These are phyloP conservation scores for Pangasius mekongensis DNA, from an alignment of 2,797 vertebrate genomes.

Conservation along the genomic window DNA sequence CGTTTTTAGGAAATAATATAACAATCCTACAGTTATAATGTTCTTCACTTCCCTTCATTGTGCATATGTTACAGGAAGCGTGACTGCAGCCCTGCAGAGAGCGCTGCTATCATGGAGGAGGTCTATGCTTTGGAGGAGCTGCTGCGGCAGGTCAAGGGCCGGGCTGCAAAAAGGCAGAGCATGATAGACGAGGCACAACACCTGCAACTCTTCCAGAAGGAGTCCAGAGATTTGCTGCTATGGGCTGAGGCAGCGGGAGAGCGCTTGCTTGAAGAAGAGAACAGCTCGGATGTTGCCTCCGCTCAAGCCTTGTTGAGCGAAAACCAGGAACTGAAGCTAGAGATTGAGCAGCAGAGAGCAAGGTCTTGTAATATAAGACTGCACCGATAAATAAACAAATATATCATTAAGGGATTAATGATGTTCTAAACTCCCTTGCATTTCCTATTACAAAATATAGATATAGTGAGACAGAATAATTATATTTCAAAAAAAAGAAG, in stretches of 20 bases:
- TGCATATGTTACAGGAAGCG: constrained; percentile 73
- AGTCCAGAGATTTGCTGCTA: constrained; percentile 72
- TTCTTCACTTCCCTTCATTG: constrained; percentile 3
- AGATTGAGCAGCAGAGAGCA: constrained; percentile 77
- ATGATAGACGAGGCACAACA: constrained; percentile 67
- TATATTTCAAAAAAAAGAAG: neutral
- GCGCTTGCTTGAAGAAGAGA: constrained; percentile 75
- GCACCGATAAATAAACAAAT: neutral
- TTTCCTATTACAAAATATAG: neutral
- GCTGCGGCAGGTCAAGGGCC: constrained; percentile 70
- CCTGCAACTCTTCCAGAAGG: constrained; percentile 77
- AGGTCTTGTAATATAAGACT: constrained; percentile 69
- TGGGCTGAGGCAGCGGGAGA: constrained; percentile 75
- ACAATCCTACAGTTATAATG: neutral
- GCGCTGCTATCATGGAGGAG: constrained; percentile 77
- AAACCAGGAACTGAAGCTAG: constrained; percentile 77
- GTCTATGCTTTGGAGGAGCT: constrained; percentile 80
- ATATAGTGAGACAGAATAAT: too few relatives aligned
- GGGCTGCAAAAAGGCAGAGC: constrained; percentile 62
- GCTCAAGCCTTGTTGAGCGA: constrained; percentile 77
- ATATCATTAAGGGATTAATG: neutral
- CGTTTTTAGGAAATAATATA: neutral
- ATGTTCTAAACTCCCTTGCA: neutral
- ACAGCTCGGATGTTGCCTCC: constrained; percentile 74
- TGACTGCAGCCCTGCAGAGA: constrained; percentile 81